These are phyloP conservation scores for Aproaerema taeniolella DNA, from an alignment of 2,888 invertebrate genomes.

Conservation along the genomic window DNA sequence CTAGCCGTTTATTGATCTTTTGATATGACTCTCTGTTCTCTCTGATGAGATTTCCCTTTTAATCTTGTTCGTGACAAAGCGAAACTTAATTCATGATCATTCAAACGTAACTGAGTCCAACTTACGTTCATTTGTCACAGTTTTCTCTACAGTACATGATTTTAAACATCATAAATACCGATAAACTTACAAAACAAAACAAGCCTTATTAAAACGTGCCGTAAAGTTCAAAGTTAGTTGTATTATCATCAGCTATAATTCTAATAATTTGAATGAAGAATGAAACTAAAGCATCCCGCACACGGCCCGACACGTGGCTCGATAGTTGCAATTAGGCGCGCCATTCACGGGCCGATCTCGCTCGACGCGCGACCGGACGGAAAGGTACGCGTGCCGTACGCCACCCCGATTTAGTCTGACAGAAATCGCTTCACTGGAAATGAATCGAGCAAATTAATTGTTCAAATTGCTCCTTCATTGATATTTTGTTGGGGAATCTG, in stretches of 20 bases:
- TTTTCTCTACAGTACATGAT: constrained; percentile 28
- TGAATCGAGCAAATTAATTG: constrained; percentile 60
- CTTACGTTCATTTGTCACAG: constrained; percentile 63
- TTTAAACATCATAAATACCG: not conserved
- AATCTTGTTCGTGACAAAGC: constrained; percentile 35
- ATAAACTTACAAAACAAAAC: not conserved
- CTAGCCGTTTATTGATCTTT: too few relatives aligned
- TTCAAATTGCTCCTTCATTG: constrained; percentile 31
- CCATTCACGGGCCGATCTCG: constrained; percentile 44
- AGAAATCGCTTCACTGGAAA: constrained; percentile 49
- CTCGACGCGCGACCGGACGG: constrained; percentile 18
- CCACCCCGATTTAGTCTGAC: constrained; percentile 34
- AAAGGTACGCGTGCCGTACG: constrained; percentile 34
- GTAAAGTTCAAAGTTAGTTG: not conserved
- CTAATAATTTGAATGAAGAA: constrained; percentile 10
- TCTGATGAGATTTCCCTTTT: constrained; percentile 18
- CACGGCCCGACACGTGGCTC: constrained; percentile 54
- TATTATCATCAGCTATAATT: not conserved
- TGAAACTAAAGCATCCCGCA: constrained; percentile 21
- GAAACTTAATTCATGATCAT: constrained; percentile 39
- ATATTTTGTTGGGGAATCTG: not conserved
- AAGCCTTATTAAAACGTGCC: not conserved
- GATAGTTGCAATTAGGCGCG: constrained; percentile 61
- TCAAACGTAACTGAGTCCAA: constrained; percentile 51
- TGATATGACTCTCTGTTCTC: too few relatives aligned